phyloP scores from a whole-genome alignment of 2,888 invertebrate species.

The Zhuqinia jingwanae region DNA sequence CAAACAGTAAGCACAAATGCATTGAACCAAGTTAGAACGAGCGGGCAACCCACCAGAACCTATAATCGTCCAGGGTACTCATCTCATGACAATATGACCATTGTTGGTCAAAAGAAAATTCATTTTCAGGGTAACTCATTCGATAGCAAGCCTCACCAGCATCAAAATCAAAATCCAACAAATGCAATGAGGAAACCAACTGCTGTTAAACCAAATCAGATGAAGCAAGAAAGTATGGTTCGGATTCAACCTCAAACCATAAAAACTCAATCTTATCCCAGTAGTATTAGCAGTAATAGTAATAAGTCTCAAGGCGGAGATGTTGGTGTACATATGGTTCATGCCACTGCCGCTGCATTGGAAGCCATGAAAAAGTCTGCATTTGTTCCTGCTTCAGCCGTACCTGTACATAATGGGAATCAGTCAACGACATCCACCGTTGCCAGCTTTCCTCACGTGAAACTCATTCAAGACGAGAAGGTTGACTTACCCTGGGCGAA shows the following conservation, averaged over 20 bases:
- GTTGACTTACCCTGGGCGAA: constrained; percentile 76
- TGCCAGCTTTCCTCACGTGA: constrained; percentile 38
- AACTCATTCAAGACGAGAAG: constrained; percentile 65
- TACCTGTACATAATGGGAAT: constrained; percentile 55
- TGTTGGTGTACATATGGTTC: constrained; percentile 79
- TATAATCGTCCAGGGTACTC: constrained; percentile 50
- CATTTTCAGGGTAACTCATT: constrained; percentile 64
- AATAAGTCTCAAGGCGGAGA: not conserved
- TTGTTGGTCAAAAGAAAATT: constrained; percentile 44
- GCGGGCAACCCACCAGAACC: constrained; percentile 12
- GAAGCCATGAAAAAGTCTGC: constrained; percentile 77
- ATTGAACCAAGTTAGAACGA: constrained; percentile 39
- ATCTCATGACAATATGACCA: constrained; percentile 59
- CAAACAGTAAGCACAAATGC: constrained; percentile 62
- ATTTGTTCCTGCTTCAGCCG: constrained; percentile 61
- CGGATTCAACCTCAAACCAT: not conserved
- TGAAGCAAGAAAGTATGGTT: not conserved
- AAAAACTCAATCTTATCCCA: not conserved
- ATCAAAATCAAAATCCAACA: not conserved
- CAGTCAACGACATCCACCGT: constrained; percentile 47
- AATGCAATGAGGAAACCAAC: constrained; percentile 60
- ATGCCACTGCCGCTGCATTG: constrained; percentile 78
- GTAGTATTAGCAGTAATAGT: not conserved
- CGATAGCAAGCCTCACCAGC: constrained; percentile 55
- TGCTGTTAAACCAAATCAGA: constrained; percentile 56